phyloP scores from a whole-genome alignment of 2,888 invertebrate genomes.

The Argynnis bischoffii region DNA sequence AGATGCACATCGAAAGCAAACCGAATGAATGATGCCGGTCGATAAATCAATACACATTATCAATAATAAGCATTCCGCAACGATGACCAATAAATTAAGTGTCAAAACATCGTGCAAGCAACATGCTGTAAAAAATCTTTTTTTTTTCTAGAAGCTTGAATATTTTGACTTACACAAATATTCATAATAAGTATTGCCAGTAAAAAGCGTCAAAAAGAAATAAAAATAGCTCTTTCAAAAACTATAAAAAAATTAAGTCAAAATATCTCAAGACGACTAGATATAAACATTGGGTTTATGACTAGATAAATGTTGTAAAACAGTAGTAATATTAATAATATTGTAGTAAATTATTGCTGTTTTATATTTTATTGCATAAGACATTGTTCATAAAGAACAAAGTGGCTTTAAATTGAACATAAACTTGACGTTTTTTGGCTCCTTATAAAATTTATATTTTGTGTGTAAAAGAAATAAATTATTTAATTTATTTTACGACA shows the following conservation, averaged over 20 bases:
- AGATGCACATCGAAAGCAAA: slow-evolving; percentile 74
- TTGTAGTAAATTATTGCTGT: slow-evolving; percentile 14
- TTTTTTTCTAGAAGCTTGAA: slow-evolving; percentile 50
- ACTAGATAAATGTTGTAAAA: slow-evolving; percentile 7
- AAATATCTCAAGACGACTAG: slow-evolving; percentile 53
- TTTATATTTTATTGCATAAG: slow-evolving; percentile 11
- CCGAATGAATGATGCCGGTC: slow-evolving; percentile 53
- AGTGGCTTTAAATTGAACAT: slow-evolving; percentile 11
- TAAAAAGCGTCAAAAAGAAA: slow-evolving; percentile 42
- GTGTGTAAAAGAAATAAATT: background rate
- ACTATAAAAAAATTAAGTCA: slow-evolving; percentile 40
- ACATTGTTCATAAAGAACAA: slow-evolving; percentile 17
- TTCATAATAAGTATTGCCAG: slow-evolving; percentile 40
- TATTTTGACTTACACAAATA: slow-evolving; percentile 44
- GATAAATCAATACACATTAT: slow-evolving; percentile 50
- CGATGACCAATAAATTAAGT: slow-evolving; percentile 53
- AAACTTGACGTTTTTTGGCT: slow-evolving; percentile 19
- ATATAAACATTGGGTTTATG: slow-evolving; percentile 36
- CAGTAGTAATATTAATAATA: slow-evolving; percentile 21
- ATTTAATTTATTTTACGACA: background rate
- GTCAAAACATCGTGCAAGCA: slow-evolving; percentile 68
- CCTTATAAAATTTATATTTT: slow-evolving; percentile 4
- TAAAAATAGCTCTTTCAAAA: slow-evolving; percentile 32
- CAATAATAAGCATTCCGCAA: slow-evolving; percentile 63
- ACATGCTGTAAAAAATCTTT: slow-evolving; percentile 59